Evolutionary conservation across 2,113 vertebrate genomes (phyloP).

Genomic region (Sclerurus mexicanus): DNA sequence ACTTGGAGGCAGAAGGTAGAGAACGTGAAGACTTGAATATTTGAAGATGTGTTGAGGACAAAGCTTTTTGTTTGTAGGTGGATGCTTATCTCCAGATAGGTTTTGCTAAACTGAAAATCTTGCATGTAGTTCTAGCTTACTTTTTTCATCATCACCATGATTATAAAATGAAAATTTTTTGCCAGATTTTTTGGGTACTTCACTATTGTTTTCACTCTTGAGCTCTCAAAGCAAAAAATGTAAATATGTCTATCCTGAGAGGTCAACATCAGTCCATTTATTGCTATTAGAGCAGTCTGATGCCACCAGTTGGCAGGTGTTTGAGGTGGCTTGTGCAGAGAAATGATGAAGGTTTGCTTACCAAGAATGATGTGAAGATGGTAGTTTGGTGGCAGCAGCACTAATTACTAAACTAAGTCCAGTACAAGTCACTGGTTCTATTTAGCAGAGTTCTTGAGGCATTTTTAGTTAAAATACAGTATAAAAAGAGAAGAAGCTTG

Average conservation of each 20-base stretch:
- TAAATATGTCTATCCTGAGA: not conserved
- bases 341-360: not conserved
- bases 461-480: not conserved
- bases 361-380: not conserved
- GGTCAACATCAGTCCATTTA: not conserved
- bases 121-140: not conserved
- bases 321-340: not conserved
- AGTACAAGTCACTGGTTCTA: not conserved
- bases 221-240: not conserved
- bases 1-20: not conserved
- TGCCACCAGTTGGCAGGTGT: not conserved
- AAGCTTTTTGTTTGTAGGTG: not conserved
- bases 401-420: not conserved
- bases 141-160: not conserved
- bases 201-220: not conserved
- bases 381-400: not conserved
- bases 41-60: not conserved
- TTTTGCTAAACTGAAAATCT: not conserved
- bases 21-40: not conserved
- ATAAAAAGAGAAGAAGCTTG: not conserved
- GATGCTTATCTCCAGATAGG: not conserved
- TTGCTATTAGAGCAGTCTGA: not conserved
- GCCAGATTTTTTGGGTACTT: not conserved
- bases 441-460: not conserved
- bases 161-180: not conserved